phyloP scores from a whole-genome alignment of 2,113 vertebrate genomes.

The Clinocottus analis region DNA sequence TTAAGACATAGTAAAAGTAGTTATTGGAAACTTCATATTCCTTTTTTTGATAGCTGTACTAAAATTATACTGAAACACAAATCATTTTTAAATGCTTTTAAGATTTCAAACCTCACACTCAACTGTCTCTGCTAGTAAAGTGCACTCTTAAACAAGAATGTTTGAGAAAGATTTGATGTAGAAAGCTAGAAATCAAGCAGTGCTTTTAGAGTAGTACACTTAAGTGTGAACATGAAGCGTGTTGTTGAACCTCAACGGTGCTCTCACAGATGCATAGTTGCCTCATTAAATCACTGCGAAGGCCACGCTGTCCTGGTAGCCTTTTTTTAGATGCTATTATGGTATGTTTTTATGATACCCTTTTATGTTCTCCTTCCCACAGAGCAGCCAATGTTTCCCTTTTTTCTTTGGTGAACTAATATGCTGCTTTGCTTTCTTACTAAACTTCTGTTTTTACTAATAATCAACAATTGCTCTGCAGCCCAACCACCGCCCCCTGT shows the following conservation, averaged over 20 bases:
- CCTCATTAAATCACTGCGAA: not conserved
- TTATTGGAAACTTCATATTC: not conserved
- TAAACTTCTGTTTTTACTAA: slow-evolving; percentile 71
- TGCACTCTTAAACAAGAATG: not conserved
- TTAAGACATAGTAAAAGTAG: not conserved
- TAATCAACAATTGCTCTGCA: slow-evolving; percentile 34
- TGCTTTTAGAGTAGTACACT: not conserved
- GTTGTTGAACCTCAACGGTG: not conserved
- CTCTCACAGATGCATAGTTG: not conserved
- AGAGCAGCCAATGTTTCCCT: slow-evolving; percentile 4
- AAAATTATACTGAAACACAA: not conserved
- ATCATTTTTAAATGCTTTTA: not conserved
- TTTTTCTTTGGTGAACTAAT: slow-evolving; percentile 54
- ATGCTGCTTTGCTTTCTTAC: slow-evolving; percentile 68
- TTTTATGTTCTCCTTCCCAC: not conserved
- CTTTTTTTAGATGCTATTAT: slow-evolving; percentile 5
- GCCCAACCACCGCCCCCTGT: slow-evolving; percentile 7
- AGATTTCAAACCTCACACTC: not conserved
- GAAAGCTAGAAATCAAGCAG: not conserved
- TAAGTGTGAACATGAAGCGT: not conserved
- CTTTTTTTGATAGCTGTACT: no score
- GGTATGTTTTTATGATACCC: slow-evolving; percentile 8
- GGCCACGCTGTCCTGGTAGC: not conserved
- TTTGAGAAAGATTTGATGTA: not conserved
- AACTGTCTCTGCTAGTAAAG: not conserved